Percentiles rank a stretch among this genome's conserved stretches.
Conservation (phyloP, 1,140 invertebrate species). For the Drosophila chauvacae region DNA sequence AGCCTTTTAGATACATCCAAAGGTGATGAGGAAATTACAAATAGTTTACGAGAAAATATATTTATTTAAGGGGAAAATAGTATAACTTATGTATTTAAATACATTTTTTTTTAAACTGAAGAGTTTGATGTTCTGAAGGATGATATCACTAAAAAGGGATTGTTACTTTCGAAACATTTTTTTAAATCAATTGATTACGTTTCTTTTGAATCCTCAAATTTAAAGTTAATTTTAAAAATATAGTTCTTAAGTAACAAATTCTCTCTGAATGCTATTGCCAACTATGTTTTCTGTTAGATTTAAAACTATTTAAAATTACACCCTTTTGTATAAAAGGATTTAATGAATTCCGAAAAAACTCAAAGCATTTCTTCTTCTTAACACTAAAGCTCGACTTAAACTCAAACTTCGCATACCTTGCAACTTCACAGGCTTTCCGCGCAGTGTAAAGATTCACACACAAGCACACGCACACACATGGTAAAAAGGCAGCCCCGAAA, state of each 20-base stretch:
- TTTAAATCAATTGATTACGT: neutral
- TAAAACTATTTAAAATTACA: neutral
- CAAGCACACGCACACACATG: conserved; percentile 47
- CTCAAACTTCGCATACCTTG: neutral
- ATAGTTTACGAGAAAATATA: neutral
- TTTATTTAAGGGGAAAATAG: neutral
- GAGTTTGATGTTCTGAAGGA: neutral
- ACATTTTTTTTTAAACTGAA: neutral
- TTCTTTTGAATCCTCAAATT: neutral
- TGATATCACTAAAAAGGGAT: neutral
- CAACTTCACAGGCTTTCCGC: conserved; percentile 43
- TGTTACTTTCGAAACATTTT: neutral
- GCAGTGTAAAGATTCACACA: conserved; percentile 61
- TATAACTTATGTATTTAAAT: neutral
- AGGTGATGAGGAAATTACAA: neutral
- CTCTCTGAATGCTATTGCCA: neutral
- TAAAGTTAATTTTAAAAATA: neutral
- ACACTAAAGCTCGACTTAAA: neutral
- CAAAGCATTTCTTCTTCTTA: neutral
- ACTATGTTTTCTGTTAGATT: neutral
- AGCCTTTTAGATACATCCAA: neutral
- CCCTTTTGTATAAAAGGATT: neutral
- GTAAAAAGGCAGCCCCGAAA: conserved; percentile 66
- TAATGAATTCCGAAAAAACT: neutral
- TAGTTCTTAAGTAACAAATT: neutral